A percentile compares a stretch with the other conserved stretches of the same genome.
phyloP scores from a whole-genome alignment of 2,797 vertebrate species.

The Pachyuromys duprasi region DNA sequence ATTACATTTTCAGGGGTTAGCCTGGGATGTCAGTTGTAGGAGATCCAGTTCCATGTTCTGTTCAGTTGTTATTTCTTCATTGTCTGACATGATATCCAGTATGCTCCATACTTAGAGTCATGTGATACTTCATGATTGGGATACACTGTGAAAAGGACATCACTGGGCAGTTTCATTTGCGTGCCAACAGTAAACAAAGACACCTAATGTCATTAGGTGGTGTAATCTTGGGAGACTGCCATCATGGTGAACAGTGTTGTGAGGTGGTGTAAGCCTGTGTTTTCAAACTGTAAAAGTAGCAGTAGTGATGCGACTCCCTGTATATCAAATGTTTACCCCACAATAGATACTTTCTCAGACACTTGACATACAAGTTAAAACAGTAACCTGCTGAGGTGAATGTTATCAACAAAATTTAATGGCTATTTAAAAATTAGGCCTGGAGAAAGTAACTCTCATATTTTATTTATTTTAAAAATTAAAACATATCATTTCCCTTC shows the following conservation, averaged over 20 bases:
- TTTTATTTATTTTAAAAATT: background rate
- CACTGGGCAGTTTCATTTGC: background rate
- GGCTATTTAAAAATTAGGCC: constrained; percentile 36
- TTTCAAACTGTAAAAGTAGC: background rate
- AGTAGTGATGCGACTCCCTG: background rate
- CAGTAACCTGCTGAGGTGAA: background rate
- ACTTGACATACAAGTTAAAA: background rate
- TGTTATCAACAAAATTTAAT: background rate
- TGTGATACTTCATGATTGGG: background rate
- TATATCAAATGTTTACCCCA: background rate
- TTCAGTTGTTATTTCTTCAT: background rate
- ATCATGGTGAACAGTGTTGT: background rate
- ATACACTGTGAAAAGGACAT: background rate
- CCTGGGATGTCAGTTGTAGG: background rate
- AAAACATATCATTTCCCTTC: background rate
- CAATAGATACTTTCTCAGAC: background rate
- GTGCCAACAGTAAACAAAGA: background rate
- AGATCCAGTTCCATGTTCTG: background rate
- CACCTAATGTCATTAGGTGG: background rate
- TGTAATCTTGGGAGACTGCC: background rate
- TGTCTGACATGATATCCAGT: background rate
- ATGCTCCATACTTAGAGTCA: background rate
- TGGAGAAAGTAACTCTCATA: background rate
- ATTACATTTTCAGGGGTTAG: background rate
- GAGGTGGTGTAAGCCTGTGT: background rate